Percentiles rank a stretch among this genome's conserved stretches.
phyloP scores from a whole-genome alignment of 2,797 vertebrate species.

The Meriones psammophilus region DNA sequence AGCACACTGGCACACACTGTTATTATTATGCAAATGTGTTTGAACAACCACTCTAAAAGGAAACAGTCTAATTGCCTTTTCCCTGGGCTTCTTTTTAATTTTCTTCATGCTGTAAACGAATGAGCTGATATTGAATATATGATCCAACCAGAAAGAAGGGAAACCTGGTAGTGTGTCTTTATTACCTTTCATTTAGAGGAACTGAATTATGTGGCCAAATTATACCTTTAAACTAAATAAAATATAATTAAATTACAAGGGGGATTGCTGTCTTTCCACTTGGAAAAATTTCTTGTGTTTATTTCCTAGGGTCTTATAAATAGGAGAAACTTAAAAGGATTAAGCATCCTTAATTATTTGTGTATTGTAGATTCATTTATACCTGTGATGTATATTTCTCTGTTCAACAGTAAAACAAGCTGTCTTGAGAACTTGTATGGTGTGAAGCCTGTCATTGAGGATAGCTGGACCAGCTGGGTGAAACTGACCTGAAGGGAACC shows the following conservation, averaged over 20 bases:
- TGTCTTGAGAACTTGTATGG: neutral
- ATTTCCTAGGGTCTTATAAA: neutral
- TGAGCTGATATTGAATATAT: slow-evolving; percentile 41
- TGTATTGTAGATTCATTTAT: neutral
- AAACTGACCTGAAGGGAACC: neutral
- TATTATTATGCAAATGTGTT: slow-evolving; percentile 70
- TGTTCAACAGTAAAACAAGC: neutral
- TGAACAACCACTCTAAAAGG: slow-evolving; percentile 62
- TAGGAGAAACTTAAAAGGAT: neutral
- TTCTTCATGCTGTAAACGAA: slow-evolving; percentile 62
- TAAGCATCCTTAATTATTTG: slow-evolving; percentile 2
- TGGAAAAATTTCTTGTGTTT: neutral
- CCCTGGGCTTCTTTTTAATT: slow-evolving; percentile 68
- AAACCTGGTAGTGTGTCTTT: slow-evolving; percentile 32
- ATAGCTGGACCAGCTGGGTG: neutral
- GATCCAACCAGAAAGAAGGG: slow-evolving; percentile 53
- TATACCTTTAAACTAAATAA: slow-evolving; percentile 41
- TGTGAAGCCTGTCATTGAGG: neutral
- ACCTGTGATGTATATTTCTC: slow-evolving; percentile 33
- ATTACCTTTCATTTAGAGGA: slow-evolving; percentile 58
- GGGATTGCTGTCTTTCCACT: neutral
- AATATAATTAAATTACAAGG: slow-evolving; percentile 9
- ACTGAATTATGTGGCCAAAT: neutral
- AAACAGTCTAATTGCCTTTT: slow-evolving; percentile 72
- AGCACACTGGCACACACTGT: slow-evolving; percentile 12